Evolutionary conservation across 2,888 invertebrate genomes (phyloP), one percentile per base, ranked within the genome.

Genomic region (Hypercompe scribonia): DNA sequence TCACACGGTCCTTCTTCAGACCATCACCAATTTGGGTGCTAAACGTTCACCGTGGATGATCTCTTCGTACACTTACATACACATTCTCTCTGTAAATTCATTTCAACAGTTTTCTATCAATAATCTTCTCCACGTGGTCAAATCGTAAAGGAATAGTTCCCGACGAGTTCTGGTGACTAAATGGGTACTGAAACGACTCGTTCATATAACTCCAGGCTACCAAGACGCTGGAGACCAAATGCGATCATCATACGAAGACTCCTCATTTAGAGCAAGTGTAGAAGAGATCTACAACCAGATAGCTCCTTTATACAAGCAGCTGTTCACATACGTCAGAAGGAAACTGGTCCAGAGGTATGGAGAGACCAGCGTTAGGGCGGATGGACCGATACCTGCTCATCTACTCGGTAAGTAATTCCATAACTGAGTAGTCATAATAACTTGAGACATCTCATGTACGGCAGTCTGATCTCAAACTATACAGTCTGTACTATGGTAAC

Each of bases 361-460:
- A 0, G 96, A 96, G 34, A 93, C 95, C 66, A 94, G 89, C 0
- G 90, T 97, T 1, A 91, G 97, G 34, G 90, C 94, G 7, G 97
- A 97, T 74, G 98, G 98, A 0, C 98, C 98, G 0, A 96, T 99
- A 72, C 98, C 99, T 0, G 98, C 98, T 0, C 98, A 99, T 94
- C 88, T 99, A 24, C 89, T 99, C 24, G 98, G 96, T 95, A 78
- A 86, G 83, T n/a, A n/a, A n/a, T n/a, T n/a, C n/a, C n/a, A 46
- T 5, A 21, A 46, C 78, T 18, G 50, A 71, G 31, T 15, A 36
- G 10, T 7, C n/a, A 13, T 46, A 8, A 39, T 24, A 36, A 68
- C 21, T 46, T 18, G 21, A 46, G 4, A 7, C 8, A 50, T 50
- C 24, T 50, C 10, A 54, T 11, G 10, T 7, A 50, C 24, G 4